A percentile compares a stretch with the other conserved stretches of the same genome.
Conservation (phyloP, 1,140 invertebrate genomes). For the Hypothenemus hampei region DNA sequence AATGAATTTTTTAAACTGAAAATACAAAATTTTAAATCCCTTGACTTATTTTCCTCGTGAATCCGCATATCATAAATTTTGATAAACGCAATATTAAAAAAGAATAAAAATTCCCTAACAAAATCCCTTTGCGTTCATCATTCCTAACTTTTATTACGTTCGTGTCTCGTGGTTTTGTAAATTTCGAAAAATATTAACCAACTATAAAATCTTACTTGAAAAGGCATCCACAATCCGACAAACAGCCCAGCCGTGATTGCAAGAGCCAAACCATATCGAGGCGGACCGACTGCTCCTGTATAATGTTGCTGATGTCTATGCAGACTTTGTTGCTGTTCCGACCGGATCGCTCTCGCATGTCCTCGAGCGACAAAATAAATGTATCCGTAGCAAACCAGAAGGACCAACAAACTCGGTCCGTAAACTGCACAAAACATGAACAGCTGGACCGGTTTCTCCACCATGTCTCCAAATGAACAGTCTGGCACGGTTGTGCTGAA, state of each 20-base stretch:
- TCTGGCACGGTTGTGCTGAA: too few species aligned
- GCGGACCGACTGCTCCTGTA: conserved; percentile 39
- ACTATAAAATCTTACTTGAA: conserved; percentile 49
- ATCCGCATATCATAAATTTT: too few species aligned
- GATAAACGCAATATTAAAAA: too few species aligned
- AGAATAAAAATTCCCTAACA: too few species aligned
- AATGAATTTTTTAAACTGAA: too few species aligned
- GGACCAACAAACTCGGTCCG: conserved; percentile 52
- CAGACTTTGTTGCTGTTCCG: conserved; percentile 58
- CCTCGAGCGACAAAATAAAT: conserved; percentile 61
- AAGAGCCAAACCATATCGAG: conserved; percentile 59
- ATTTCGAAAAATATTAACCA: too few species aligned
- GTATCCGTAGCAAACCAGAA: conserved; percentile 61
- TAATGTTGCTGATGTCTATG: conserved; percentile 38
- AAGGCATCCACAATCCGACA: conserved; percentile 59
- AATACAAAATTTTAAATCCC: too few species aligned
- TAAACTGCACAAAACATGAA: conserved; percentile 54
- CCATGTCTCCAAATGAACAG: conserved; percentile 49
- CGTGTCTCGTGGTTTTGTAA: too few species aligned
- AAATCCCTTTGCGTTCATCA: too few species aligned
- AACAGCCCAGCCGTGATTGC: conserved; percentile 60
- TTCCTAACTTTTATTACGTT: too few species aligned
- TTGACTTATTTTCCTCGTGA: too few species aligned
- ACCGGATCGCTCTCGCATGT: conserved; percentile 59
- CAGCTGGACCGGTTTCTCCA: conserved; percentile 49